Conservation (phyloP, 2,113 vertebrate species). For the Sardina pilchardus region DNA sequence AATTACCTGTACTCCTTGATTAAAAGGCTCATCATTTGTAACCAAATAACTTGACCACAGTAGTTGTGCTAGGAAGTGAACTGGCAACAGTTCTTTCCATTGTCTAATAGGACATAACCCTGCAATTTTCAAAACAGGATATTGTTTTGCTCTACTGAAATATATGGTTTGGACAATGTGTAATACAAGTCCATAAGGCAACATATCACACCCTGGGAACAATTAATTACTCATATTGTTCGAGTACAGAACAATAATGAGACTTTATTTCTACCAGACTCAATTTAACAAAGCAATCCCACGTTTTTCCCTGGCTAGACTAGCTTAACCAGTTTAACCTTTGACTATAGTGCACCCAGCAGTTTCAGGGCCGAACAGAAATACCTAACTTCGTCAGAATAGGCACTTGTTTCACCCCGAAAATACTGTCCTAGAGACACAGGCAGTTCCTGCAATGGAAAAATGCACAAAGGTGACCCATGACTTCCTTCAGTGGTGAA, state of each 20-base stretch:
- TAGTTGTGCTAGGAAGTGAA: neutral
- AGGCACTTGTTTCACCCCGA: too few species aligned
- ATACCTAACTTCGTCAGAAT: too few species aligned
- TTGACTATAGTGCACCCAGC: too few species aligned
- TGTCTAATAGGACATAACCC: neutral
- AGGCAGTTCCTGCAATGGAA: too few species aligned
- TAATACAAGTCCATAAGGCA: neutral
- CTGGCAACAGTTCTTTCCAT: neutral
- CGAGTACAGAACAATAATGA: neutral
- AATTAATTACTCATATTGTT: neutral
- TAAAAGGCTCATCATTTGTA: constrained; percentile 17
- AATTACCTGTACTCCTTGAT: constrained; percentile 1
- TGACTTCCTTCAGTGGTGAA: too few species aligned
- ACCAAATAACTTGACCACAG: constrained; percentile 4
- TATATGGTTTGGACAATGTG: neutral
- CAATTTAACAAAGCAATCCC: too few species aligned
- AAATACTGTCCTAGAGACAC: too few species aligned
- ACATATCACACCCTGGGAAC: neutral
- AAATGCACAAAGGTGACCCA: too few species aligned
- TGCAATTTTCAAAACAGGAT: neutral
- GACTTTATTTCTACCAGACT: too few species aligned
- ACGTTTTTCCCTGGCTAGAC: too few species aligned
- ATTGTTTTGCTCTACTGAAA: neutral
- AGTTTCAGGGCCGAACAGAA: too few species aligned
- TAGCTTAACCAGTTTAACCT: too few species aligned